phyloP scores from a whole-genome alignment of 2,888 invertebrate genomes.

The Brenthis ino region DNA sequence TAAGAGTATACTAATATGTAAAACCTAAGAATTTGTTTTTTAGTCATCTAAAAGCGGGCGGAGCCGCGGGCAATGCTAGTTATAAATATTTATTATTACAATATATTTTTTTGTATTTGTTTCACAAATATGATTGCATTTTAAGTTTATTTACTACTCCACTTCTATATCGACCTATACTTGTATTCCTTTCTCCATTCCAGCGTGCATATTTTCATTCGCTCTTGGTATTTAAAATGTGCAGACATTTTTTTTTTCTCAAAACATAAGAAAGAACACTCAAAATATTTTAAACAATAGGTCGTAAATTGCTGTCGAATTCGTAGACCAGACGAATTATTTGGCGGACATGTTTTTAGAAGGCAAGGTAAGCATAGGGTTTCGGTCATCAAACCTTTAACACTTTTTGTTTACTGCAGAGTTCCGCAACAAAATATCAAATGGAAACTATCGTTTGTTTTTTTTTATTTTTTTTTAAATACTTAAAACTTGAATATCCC shows the following conservation, averaged over 20 bases:
- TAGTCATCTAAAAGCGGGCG: no score
- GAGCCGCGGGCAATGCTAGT: no score
- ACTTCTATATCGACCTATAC: not conserved
- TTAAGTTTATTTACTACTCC: not conserved
- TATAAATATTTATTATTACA: not conserved
- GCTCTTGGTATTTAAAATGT: conserved; percentile 25
- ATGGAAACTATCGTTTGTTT: not conserved
- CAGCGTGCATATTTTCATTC: conserved; percentile 7
- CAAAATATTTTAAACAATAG: conserved; percentile 34
- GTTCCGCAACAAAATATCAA: conserved; percentile 2
- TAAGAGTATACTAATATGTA: no score
- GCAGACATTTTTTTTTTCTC: conserved; percentile 26
- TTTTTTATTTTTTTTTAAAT: not conserved
- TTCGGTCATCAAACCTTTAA: conserved; percentile 18
- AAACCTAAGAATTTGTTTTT: no score
- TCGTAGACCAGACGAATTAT: conserved; percentile 37
- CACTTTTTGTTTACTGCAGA: conserved; percentile 1
- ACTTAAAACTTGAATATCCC: no score
- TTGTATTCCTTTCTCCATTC: conserved; percentile 19
- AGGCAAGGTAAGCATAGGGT: conserved; percentile 9
- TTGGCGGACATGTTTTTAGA: conserved; percentile 24
- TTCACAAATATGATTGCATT: not conserved
- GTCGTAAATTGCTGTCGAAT: conserved; percentile 35
- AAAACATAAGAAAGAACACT: conserved; percentile 27
- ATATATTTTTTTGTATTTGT: not conserved